phyloP scores from a whole-genome alignment of 1,140 invertebrate genomes.

The Drosophila micromelanica region DNA sequence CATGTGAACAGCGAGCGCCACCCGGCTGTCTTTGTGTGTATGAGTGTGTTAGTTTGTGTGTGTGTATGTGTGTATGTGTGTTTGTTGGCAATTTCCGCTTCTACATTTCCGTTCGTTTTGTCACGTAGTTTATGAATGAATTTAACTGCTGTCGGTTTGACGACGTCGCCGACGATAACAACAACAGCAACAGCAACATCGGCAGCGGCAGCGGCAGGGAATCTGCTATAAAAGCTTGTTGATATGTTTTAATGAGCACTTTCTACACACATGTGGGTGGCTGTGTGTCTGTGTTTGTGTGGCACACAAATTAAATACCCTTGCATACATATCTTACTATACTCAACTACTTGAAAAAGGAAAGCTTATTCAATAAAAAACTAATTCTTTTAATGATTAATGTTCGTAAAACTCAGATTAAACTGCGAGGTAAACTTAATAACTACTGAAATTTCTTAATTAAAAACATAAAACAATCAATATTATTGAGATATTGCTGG shows the following conservation, averaged over 20 bases:
- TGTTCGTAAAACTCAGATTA: no score
- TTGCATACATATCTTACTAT: background rate
- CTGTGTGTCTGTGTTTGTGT: conserved; percentile 7
- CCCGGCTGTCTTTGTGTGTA: conserved; percentile 17
- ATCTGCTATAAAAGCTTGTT: conserved; percentile 75
- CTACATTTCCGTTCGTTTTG: conserved; percentile 82
- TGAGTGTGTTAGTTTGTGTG: conserved; percentile 24
- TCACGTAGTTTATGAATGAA: conserved; percentile 82
- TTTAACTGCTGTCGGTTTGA: conserved; percentile 72
- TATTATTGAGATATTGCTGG: no score
- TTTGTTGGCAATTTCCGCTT: conserved; percentile 81
- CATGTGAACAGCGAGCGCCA: conserved; percentile 12
- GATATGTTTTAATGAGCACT: conserved; percentile 83
- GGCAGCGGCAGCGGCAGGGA: conserved; percentile 17
- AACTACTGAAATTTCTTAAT: no score
- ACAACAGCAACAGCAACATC: conserved; percentile 2
- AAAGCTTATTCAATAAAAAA: no score
- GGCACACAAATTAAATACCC: conserved; percentile 27
- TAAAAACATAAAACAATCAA: no score
- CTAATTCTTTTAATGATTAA: no score
- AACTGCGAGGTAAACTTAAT: no score
- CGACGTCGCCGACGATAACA: conserved; percentile 38
- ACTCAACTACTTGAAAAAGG: no score
- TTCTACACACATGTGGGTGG: conserved; percentile 43
- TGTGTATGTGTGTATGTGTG: conserved; percentile 62